phyloP scores from a whole-genome alignment of 2,797 vertebrate genomes.

The Poliocrania exsul region DNA sequence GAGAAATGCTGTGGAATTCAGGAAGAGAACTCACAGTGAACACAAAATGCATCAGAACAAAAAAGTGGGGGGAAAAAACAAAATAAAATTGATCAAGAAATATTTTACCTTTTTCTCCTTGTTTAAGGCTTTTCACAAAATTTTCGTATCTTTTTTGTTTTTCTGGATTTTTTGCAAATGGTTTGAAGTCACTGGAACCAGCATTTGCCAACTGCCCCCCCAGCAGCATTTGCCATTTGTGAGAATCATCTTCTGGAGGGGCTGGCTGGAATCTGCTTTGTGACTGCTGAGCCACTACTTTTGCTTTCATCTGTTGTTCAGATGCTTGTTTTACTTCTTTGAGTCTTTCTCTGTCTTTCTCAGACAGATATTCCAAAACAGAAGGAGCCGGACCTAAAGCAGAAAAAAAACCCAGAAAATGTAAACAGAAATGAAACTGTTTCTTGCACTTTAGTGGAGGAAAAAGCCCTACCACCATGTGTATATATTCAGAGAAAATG shows the following conservation, averaged over 20 bases:
- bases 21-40: not conserved
- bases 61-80: not conserved
- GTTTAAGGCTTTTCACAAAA: conserved; percentile 82
- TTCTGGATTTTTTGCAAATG: conserved; percentile 87
- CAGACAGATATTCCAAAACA: conserved; percentile 88
- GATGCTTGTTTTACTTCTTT: conserved; percentile 75
- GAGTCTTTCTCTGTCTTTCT: conserved; percentile 87
- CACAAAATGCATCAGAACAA: not conserved
- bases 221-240: conserved; percentile 57
- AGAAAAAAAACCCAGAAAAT: not conserved
- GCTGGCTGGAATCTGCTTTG: conserved; percentile 33
- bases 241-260: not conserved
- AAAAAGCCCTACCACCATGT: not conserved
- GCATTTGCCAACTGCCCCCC: not conserved
- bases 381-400: conserved; percentile 84
- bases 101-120: conserved; percentile 84
- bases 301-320: conserved; percentile 64
- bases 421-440: not conserved
- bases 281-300: conserved; percentile 66
- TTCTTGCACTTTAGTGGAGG: not conserved
- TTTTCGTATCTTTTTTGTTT: conserved; percentile 92
- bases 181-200: conserved; percentile 83
- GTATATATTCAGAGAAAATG: not conserved
- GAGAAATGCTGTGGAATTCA: not conserved
- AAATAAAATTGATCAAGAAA: not conserved